Conservation (phyloP, 2,888 invertebrate species). For the Megalurothrips usitatus region DNA sequence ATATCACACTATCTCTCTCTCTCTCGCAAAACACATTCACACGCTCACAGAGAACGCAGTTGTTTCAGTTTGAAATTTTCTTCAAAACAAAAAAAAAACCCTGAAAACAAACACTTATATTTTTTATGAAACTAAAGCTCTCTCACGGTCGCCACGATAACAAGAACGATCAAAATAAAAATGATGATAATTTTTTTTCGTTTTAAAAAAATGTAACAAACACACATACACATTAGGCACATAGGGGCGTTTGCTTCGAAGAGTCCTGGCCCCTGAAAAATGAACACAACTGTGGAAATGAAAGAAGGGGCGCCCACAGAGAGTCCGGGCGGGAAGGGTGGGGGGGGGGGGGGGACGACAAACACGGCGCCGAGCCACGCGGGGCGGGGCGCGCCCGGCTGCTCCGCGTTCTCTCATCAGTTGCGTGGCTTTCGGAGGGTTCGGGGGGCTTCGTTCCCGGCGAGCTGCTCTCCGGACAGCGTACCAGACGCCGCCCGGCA, state of each 20-base stretch:
- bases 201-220: conserved; percentile 6
- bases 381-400: too few species aligned
- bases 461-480: not conserved
- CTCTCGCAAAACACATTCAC: not conserved
- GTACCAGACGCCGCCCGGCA: not conserved
- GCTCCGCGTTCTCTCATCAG: too few species aligned
- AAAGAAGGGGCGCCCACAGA: not conserved
- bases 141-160: not conserved
- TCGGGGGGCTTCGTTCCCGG: not conserved
- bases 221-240: conserved; percentile 17
- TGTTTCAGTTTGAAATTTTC: too few species aligned
- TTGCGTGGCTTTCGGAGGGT: too few species aligned
- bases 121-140: not conserved
- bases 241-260: conserved; percentile 7
- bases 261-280: conserved; percentile 22
- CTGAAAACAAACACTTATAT: not conserved
- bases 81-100: not conserved
- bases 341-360: not conserved
- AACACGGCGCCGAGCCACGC: too few species aligned
- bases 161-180: not conserved
- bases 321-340: not conserved
- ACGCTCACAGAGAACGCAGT: not conserved
- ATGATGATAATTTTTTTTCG: not conserved
- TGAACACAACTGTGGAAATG: not conserved
- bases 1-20: not conserved